Conservation (phyloP, 2,888 invertebrate genomes). For the Lithodes maja region DNA sequence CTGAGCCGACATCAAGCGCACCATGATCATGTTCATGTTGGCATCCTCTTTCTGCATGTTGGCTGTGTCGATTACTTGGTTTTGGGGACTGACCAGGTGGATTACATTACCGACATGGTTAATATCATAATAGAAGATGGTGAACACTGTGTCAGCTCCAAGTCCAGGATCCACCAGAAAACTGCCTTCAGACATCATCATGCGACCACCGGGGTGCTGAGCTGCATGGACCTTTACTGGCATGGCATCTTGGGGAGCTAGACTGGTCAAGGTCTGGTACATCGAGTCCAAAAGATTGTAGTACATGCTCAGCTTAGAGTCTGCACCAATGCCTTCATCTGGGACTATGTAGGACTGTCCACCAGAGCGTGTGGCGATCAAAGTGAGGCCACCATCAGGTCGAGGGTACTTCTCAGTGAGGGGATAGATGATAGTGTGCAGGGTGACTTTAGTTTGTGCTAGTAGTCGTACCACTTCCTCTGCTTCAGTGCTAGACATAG, state of each 20-base stretch:
- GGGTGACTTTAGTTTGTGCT: conserved; percentile 46
- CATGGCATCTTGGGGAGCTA: conserved; percentile 55
- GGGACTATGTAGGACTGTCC: conserved; percentile 77
- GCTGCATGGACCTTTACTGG: conserved; percentile 69
- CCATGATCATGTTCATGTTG: conserved; percentile 70
- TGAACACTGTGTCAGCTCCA: conserved; percentile 72
- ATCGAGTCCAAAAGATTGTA: conserved; percentile 72
- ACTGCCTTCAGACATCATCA: conserved; percentile 74
- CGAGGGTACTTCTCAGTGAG: conserved; percentile 67
- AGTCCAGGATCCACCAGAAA: conserved; percentile 78
- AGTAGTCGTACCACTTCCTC: conserved; percentile 43
- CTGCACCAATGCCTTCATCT: conserved; percentile 75
- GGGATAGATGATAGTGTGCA: conserved; percentile 70
- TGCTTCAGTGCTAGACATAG: conserved; percentile 45
- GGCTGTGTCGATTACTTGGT: conserved; percentile 69
- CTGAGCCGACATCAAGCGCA: conserved; percentile 61
- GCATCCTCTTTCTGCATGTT: conserved; percentile 70
- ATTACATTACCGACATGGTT: conserved; percentile 70
- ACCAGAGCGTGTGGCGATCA: conserved; percentile 76
- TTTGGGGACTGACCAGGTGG: conserved; percentile 68
- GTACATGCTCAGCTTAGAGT: conserved; percentile 72
- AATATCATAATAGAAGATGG: conserved; percentile 71
- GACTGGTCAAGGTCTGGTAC: conserved; percentile 72
- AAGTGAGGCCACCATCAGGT: conserved; percentile 74
- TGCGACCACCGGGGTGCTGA: conserved; percentile 63